Percentiles rank a stretch among this genome's conserved stretches.
Evolutionary conservation across 2,113 vertebrate genomes (phyloP).

Genomic region (Colius striatus): DNA sequence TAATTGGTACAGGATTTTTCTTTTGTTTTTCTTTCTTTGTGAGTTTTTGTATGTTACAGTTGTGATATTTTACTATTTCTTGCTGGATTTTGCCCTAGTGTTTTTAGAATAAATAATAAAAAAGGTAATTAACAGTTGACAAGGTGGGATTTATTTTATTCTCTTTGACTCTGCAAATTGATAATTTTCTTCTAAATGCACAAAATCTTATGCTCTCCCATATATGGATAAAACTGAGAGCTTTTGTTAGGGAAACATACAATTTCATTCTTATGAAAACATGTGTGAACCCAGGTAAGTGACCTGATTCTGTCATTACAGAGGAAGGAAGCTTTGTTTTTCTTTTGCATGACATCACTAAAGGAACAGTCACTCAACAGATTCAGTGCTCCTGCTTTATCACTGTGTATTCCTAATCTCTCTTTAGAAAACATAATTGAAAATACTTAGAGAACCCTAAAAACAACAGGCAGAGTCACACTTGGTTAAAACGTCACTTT

Average conservation of each 20-base stretch:
- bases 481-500: slow-evolving; percentile 8
- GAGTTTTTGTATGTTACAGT: background rate
- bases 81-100: background rate
- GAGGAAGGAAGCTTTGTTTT: background rate
- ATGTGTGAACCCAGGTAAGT: background rate
- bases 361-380: background rate
- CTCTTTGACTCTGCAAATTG: background rate
- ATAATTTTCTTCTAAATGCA: background rate
- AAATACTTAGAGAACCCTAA: background rate
- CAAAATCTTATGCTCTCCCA: background rate
- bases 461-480: background rate
- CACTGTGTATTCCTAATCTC: background rate
- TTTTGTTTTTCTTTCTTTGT: background rate
- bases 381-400: background rate
- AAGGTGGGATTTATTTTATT: background rate
- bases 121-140: background rate
- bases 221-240: background rate
- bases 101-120: slow-evolving; percentile 56
- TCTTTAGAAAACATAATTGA: background rate
- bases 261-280: background rate
- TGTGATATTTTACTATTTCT: background rate
- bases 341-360: background rate
- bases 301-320: background rate
- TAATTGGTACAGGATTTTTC: background rate
- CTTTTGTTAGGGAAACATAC: background rate